Percentiles rank a stretch among this genome's conserved stretches.
phyloP scores from a whole-genome alignment of 1,140 invertebrate genomes.

The Eufriesea mexicana region DNA sequence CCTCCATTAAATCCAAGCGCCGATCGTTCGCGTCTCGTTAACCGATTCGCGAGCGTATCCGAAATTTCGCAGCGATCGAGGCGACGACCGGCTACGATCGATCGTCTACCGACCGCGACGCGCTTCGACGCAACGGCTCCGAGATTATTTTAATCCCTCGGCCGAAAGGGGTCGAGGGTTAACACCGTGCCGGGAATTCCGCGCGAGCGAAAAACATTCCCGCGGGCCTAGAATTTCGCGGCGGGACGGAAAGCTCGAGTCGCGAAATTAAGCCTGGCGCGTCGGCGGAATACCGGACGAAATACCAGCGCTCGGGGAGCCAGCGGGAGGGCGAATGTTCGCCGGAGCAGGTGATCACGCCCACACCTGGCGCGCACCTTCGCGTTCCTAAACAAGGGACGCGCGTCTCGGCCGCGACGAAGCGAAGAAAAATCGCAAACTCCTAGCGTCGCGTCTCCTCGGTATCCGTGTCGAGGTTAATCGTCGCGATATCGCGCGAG shows the following conservation, averaged over 20 bases:
- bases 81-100: neutral
- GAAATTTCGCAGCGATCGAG: too few relatives aligned
- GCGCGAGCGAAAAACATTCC: conserved; percentile 38
- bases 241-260: conserved; percentile 47
- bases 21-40: too few relatives aligned
- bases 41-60: too few relatives aligned
- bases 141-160: conserved; percentile 23
- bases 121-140: neutral
- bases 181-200: conserved; percentile 49
- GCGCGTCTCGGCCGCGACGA: neutral
- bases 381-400: conserved; percentile 17
- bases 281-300: conserved; percentile 59
- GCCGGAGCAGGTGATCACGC: conserved; percentile 75
- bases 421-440: neutral
- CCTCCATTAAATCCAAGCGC: too few relatives aligned
- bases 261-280: conserved; percentile 60
- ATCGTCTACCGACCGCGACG: neutral
- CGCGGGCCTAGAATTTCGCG: conserved; percentile 45
- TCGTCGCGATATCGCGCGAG: too few relatives aligned
- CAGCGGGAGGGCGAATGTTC: conserved; percentile 61
- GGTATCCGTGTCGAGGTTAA: too few relatives aligned
- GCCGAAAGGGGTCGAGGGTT: neutral
- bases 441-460: too few relatives aligned
- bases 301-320: conserved; percentile 30
- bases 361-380: conserved; percentile 66